Base-by-base conservation (phyloP, 2,797 vertebrate species). In the Coendou prehensilis region DNA sequence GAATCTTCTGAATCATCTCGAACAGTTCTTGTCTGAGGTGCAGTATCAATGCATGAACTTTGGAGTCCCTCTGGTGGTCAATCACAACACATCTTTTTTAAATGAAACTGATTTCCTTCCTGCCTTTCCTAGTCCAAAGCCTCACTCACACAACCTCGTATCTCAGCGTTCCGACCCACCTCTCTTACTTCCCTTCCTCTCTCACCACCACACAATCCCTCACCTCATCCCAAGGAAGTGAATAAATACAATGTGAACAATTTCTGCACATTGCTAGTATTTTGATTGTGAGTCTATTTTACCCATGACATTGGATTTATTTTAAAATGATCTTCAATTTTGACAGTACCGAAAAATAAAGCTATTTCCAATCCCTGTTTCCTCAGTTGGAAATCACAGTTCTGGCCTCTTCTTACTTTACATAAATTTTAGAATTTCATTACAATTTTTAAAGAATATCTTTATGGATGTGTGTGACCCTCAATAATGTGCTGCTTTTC, bases 41-140 rank as follows among this genome's bases (percentile, higher is more conserved):
- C 23, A 11, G 59, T 14, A 86, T 0, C 30, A 26, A 86, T 75
- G 92, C 95, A 83, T 95, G 96, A 96, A 92, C 82, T 63, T 81
- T 90, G 73, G 89, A 95, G 95, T 88, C 30, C 4, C 92, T 94
- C 95, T 22, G 17, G 76, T 95, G 96, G 97, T 94, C 22, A 0
- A 45, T 20, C 56, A 22, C 61, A 20, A 15, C 56, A 30, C 67
- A 23, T 88, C 82, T 18, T 14, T 84, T 78, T 94, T 87, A 79
- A 84, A 81, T 7, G 11, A 83, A 28, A 37, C 54, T 11, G 67
- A 20, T 45, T 75, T 84, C 73, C 63, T 18, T 18, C 33, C 11
- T 61, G 64, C 33, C 57, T 89, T 20, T 54, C 76, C 69, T 47
- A 41, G 64, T 17, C 47, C 15, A 23, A 22, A n/a, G 30, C 23